Conservation (phyloP, 1,140 invertebrate species). For the Artemia franciscana region DNA sequence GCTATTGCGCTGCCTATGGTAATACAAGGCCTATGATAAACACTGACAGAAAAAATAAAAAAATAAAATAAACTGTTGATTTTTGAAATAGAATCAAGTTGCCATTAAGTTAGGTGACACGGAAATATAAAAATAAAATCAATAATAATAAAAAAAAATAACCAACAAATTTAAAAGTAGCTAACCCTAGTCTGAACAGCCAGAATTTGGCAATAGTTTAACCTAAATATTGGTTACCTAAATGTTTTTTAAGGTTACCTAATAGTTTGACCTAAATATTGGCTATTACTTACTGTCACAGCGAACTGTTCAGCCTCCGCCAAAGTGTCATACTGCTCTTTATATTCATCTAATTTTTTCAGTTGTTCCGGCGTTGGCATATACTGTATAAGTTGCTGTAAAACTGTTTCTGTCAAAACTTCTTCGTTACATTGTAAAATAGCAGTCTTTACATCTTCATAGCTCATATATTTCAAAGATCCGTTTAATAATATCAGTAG, state of each 20-base stretch:
- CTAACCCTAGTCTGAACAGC: no score
- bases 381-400: constrained; percentile 65
- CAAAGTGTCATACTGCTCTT: constrained; percentile 51
- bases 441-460: constrained; percentile 57
- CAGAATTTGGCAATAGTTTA: no score
- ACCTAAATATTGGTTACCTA: no score
- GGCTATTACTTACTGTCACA: constrained; percentile 43
- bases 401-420: constrained; percentile 49
- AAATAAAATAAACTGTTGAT: no score
- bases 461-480: constrained; percentile 65
- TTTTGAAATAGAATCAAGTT: no score
- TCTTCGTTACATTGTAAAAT: constrained; percentile 64
- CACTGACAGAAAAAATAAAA: no score
- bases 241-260: not conserved
- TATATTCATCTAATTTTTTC: constrained; percentile 49
- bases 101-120: no score
- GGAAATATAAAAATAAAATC: not conserved
- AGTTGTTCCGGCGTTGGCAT: constrained; percentile 72
- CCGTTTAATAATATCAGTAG: constrained; percentile 73
- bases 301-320: constrained; percentile 87
- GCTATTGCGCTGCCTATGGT: no score
- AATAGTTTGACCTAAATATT: no score
- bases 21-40: no score
- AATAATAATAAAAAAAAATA: not conserved
- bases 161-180: not conserved